A percentile compares a stretch with the other conserved stretches of the same genome.
phyloP scores from a whole-genome alignment of 1,140 invertebrate species.

The Mercenaria mercenaria region DNA sequence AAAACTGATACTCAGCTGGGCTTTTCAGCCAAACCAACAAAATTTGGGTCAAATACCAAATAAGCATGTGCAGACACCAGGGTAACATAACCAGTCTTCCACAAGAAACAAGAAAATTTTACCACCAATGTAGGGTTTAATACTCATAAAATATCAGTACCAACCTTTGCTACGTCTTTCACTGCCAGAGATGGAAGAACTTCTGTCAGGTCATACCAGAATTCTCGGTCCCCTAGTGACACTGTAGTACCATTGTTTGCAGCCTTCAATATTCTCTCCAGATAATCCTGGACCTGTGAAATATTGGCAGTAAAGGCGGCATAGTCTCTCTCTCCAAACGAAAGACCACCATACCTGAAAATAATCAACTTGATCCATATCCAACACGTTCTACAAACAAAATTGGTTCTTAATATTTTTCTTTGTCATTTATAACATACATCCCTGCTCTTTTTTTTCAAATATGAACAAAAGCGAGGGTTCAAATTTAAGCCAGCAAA shows the following conservation, averaged over 20 bases:
- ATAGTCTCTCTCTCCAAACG: conserved; percentile 82
- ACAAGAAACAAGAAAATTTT: too few relatives aligned
- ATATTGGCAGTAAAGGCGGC: conserved; percentile 72
- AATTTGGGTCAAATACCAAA: too few relatives aligned
- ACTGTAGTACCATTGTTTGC: conserved; percentile 73
- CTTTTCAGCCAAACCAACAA: too few relatives aligned
- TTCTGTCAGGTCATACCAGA: conserved; percentile 72
- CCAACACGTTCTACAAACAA: too few relatives aligned
- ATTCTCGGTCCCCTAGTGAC: conserved; percentile 47
- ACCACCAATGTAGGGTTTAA: too few relatives aligned
- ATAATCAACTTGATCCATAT: not conserved
- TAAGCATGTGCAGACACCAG: too few relatives aligned
- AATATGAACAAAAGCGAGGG: too few relatives aligned
- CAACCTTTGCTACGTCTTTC: conserved; percentile 78
- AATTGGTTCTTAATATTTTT: too few relatives aligned
- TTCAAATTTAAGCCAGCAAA: too few relatives aligned
- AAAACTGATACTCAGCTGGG: too few relatives aligned
- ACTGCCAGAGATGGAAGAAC: conserved; percentile 69
- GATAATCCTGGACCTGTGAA: conserved; percentile 69
- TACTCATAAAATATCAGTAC: too few relatives aligned
- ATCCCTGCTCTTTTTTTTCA: not conserved
- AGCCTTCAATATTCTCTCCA: conserved; percentile 73
- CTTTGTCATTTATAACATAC: not conserved
- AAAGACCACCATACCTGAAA: conserved; percentile 85
- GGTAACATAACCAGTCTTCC: too few relatives aligned